Conservation (phyloP, 2,888 invertebrate genomes). For the Cordilura impudica region DNA sequence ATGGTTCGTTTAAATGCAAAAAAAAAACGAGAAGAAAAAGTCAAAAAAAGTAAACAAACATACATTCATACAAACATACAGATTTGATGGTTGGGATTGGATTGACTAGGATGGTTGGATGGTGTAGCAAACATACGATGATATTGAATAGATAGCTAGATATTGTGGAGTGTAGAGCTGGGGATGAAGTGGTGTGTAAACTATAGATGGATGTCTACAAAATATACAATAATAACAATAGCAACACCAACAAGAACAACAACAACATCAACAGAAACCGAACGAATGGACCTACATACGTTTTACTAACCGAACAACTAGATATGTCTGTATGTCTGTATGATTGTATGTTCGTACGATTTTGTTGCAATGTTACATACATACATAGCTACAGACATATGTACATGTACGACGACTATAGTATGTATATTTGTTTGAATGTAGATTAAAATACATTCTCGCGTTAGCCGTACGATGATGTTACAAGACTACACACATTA, state of each 20-base stretch:
- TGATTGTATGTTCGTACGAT: constrained; percentile 34
- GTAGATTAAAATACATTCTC: constrained; percentile 50
- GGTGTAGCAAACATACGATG: no score
- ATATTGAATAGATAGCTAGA: neutral
- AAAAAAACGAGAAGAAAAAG: constrained; percentile 11
- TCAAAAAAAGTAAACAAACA: constrained; percentile 10
- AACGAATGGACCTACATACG: constrained; percentile 31
- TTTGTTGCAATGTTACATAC: neutral
- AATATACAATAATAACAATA: constrained; percentile 30
- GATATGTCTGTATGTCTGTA: constrained; percentile 27
- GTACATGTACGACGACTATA: no score
- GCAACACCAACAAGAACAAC: neutral
- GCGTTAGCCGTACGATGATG: constrained; percentile 32
- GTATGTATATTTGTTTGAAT: constrained; percentile 27
- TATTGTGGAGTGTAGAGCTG: neutral
- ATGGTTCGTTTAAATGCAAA: constrained; percentile 29
- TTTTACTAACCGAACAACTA: constrained; percentile 27
- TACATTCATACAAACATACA: constrained; percentile 28
- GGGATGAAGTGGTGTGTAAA: constrained; percentile 36
- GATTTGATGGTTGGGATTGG: constrained; percentile 41
- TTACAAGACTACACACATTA: constrained; percentile 23
- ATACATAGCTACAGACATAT: no score
- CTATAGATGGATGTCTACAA: constrained; percentile 53
- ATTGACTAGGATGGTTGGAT: constrained; percentile 33
- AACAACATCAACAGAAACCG: constrained; percentile 4